Percentiles rank a stretch among this genome's conserved stretches.
Evolutionary conservation across 2,797 vertebrate species (phyloP).

Genomic region (Glyptemys insculpta): DNA sequence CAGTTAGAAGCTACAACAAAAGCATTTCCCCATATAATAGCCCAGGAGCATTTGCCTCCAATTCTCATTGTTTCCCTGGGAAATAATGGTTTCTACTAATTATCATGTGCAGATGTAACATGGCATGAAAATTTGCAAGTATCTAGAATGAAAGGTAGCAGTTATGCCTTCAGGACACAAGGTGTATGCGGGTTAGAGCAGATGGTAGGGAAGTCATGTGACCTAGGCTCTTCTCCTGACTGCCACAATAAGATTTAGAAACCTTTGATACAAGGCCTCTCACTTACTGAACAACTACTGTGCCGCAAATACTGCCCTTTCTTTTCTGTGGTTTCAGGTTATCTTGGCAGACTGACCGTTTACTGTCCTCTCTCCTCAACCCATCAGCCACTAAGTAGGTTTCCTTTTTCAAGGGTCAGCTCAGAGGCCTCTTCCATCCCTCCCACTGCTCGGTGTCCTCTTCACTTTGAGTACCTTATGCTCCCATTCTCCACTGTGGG

Average conservation of each 20-base stretch:
- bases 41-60: slow-evolving; percentile 27
- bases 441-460: not conserved
- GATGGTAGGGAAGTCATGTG: slow-evolving; percentile 62
- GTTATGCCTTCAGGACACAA: slow-evolving; percentile 42
- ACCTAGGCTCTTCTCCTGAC: slow-evolving; percentile 61
- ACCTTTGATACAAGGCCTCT: not conserved
- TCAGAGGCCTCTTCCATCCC: not conserved
- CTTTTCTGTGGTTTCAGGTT: not conserved
- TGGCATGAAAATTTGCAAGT: slow-evolving; percentile 53
- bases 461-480: not conserved
- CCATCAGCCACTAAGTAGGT: not conserved
- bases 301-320: not conserved
- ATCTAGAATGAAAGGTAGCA: slow-evolving; percentile 58
- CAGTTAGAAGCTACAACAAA: slow-evolving; percentile 1
- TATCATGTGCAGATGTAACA: slow-evolving; percentile 65
- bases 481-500: not conserved
- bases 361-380: not conserved
- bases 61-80: slow-evolving; percentile 41
- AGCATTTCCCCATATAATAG: slow-evolving; percentile 5
- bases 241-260: not conserved
- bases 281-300: not conserved
- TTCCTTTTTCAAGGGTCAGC: not conserved
- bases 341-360: not conserved
- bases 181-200: slow-evolving; percentile 58
- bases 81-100: slow-evolving; percentile 20